A percentile compares a stretch with the other conserved stretches of the same genome.
Conservation (phyloP, 2,113 vertebrate species). For the Eonycteris spelaea region DNA sequence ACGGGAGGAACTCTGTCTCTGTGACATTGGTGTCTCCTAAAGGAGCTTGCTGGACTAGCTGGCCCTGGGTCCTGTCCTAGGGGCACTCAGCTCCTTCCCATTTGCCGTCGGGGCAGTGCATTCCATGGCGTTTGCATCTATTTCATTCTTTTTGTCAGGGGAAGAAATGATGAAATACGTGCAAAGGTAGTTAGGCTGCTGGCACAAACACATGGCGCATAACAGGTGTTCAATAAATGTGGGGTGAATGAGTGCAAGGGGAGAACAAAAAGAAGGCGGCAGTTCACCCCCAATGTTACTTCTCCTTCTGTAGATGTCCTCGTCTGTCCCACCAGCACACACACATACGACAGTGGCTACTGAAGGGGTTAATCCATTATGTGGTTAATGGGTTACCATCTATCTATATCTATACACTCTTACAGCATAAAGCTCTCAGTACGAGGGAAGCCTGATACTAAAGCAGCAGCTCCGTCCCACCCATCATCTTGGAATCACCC, state of each 20-base stretch:
- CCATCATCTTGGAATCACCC: background rate
- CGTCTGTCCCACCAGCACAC: background rate
- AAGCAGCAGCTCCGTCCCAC: background rate
- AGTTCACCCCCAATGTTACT: background rate
- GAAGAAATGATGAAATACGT: background rate
- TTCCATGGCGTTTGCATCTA: background rate
- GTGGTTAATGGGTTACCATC: constrained; percentile 78
- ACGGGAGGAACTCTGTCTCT: background rate
- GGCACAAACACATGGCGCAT: background rate
- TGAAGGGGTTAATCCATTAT: constrained; percentile 75
- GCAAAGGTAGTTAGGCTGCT: background rate
- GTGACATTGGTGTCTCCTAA: background rate
- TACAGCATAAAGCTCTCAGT: background rate
- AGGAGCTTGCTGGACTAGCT: background rate
- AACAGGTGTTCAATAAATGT: background rate
- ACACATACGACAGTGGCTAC: rapidly evolving
- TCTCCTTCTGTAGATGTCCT: background rate
- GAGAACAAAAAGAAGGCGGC: background rate
- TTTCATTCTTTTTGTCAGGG: background rate
- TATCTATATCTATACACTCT: background rate
- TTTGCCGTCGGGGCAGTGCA: background rate
- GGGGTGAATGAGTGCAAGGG: background rate
- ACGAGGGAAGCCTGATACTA: background rate
- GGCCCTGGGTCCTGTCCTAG: background rate
- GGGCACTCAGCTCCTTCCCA: background rate